Evolutionary conservation across 2,113 vertebrate species (phyloP), one percentile per base, ranked within the genome.

Genomic region (Lasiurus borealis): DNA sequence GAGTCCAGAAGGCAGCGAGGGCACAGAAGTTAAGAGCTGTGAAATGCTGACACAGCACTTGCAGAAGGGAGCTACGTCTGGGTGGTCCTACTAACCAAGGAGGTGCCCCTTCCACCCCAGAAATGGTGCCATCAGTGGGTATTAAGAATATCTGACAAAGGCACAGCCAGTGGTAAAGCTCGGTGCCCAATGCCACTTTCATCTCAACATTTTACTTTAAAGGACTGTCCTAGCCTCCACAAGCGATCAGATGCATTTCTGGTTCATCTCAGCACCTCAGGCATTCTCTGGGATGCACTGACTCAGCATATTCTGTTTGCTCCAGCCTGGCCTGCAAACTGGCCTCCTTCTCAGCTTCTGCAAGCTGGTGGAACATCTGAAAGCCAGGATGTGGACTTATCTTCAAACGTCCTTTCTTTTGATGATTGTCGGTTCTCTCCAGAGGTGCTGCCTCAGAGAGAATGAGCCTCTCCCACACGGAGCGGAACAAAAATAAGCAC

Each of bases 361-460:
- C 71, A 95, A 83, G 85, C 90, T 96, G 98, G 94, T 97, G 90
- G 95, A 92, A 97, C 85, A 81, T 88, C 77, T 78, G 94, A 97
- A 98, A 94, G 84, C 96, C 92, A 87, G 85, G 0, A 93, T 95
- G 84, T 48, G 85, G 96, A 54, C 83, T 97, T 97, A 95, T 64
- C 97, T 97, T 91, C 96, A 97, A 96, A 96, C 76, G 80, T 96
- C 88, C 77, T 97, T 98, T 96, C 93, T 69, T 69, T 97, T 96
- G n/a, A 83, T 71, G 88, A 81, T 85, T 97, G 96, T 91, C 94
- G 97, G 94, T 86, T 96, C 88, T 96, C 85, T 87, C 82, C 90
- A 91, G 90, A 90, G 57, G n/a, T 94, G 84, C 86, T 73, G 40
- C 87, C 97, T 97, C 57, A 95, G 94, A 98, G 85, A 78, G 93